Evolutionary conservation across 2,797 vertebrate species (phyloP).

Genomic region (Emydoidea blandingii): DNA sequence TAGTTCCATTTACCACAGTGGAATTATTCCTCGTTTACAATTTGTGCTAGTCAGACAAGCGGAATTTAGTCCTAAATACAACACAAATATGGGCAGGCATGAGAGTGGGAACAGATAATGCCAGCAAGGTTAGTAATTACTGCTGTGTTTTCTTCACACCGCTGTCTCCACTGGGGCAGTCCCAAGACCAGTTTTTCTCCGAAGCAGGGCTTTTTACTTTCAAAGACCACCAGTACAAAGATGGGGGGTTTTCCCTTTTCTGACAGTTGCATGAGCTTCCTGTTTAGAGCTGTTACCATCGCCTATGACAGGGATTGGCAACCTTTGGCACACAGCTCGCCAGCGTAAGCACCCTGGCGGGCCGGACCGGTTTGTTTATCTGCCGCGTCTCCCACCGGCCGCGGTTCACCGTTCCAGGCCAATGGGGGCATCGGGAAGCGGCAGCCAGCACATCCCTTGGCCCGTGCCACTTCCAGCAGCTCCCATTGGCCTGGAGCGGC

Average conservation of each 20-base stretch:
- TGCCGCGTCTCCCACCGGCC: no score
- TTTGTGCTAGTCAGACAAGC: neutral
- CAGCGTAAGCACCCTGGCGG: no score
- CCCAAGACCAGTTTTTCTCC: neutral
- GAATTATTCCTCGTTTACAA: no score
- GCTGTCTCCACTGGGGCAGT: neutral
- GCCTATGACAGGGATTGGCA: neutral
- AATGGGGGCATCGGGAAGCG: no score
- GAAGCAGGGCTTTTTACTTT: neutral
- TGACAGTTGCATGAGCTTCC: rapidly evolving
- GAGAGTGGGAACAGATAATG: rapidly evolving
- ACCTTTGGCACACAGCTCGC: no score
- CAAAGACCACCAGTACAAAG: neutral
- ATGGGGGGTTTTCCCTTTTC: neutral
- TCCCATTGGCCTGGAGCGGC: no score
- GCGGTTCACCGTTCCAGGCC: no score
- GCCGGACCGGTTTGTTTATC: no score
- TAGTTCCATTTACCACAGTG: neutral
- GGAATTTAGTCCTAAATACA: neutral
- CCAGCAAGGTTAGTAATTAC: neutral
- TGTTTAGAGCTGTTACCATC: neutral
- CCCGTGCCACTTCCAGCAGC: no score
- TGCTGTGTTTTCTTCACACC: neutral
- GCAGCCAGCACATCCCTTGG: no score
- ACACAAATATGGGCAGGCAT: neutral